Base-by-base conservation (phyloP, 2,888 invertebrate genomes). In the Erebia epiphron region DNA sequence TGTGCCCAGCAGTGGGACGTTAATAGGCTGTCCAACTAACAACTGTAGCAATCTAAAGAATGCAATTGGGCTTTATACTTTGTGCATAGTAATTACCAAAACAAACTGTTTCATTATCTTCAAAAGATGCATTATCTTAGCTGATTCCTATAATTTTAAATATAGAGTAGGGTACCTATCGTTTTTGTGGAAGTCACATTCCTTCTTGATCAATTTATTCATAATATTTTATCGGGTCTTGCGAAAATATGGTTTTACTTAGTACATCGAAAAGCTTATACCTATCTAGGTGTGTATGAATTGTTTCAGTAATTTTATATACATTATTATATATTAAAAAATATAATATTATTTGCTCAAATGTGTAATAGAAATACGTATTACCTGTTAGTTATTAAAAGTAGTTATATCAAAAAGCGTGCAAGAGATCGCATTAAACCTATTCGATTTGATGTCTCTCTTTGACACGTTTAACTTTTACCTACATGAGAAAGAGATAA, bases 281-380 rank as follows among this genome's bases (percentile, higher is more conserved):
- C 26, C 26, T 26, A 26, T 26, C 26, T 26, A 26, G 26, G 26
- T 26, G 26, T 3, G 26, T 26, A 3, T 26, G 2, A 26, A 60
- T 58, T 58, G 43, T 16, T 43, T 60, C 10, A 46, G 61, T 11
- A 43, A 61, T 46, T 16, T 26, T 61, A 46, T 18, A 46, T n/a
- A 61, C 9, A 43, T 46, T 9, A 16, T 3, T 41, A 16, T 57
- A 35, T 35, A 35, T 35, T 35, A 35, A 26, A 46, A 21, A 62
- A 11, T 18, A 46, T 16, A 49, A 18, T 61, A 61, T 62, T 21
- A 18, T 62, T 62, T 62, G 61, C 61, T 62, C 61, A 62, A 62
- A 18, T 62, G 58, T 41, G 11, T 46, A 46, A 18, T 61, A 46
- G 46, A 61, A 13, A 61, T 62, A 62, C 61, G 46, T 46, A 62